Conservation (phyloP, 2,797 vertebrate species). For the Dallia pectoralis region DNA sequence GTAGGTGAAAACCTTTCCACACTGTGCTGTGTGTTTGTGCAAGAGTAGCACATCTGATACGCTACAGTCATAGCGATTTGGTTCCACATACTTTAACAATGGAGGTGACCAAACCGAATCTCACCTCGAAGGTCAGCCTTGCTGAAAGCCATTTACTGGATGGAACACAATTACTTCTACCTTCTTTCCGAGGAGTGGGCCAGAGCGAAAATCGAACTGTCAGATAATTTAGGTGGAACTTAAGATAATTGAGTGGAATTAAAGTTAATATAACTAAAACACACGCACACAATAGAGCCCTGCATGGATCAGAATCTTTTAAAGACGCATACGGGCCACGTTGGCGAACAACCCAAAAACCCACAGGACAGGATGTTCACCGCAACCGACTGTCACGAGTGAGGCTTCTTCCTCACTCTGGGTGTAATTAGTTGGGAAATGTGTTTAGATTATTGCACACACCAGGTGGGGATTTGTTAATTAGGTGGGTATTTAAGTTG, state of each 20-base stretch:
- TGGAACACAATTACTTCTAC: conserved; percentile 21
- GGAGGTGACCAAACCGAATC: background rate
- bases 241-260: too few species aligned
- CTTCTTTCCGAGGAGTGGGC: conserved; percentile 24
- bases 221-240: conserved; percentile 52
- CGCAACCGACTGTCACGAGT: too few species aligned
- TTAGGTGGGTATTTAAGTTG: too few species aligned
- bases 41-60: background rate
- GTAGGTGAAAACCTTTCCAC: background rate
- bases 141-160: conserved; percentile 27
- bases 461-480: too few species aligned
- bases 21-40: background rate
- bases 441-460: too few species aligned
- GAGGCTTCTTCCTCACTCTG: too few species aligned
- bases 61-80: background rate
- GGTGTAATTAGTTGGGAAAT: too few species aligned
- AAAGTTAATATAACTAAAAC: too few species aligned
- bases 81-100: background rate
- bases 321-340: too few species aligned
- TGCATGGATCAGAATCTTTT: too few species aligned
- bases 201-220: conserved; percentile 48
- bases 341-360: too few species aligned
- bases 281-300: background rate
- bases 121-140: conserved; percentile 32
- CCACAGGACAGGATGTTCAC: too few species aligned